Evolutionary conservation across 1,140 invertebrate genomes (phyloP).

Genomic region (Heliconius eleuchia): DNA sequence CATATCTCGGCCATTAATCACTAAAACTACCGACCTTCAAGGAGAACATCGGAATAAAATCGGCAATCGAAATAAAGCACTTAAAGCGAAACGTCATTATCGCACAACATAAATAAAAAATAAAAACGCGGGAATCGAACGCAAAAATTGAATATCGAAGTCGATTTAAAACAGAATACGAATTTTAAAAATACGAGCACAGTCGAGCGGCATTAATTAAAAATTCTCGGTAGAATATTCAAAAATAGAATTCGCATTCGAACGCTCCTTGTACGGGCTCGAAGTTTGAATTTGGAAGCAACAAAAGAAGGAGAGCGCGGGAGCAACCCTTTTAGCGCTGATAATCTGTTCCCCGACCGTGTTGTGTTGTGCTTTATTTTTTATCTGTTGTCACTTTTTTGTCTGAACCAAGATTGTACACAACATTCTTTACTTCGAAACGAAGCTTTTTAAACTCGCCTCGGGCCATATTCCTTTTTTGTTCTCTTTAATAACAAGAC

Average conservation of each 20-base stretch:
- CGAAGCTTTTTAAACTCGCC: slow-evolving; percentile 78
- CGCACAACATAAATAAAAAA: slow-evolving; percentile 80
- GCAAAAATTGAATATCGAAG: slow-evolving; percentile 80
- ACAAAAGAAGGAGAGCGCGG: slow-evolving; percentile 78
- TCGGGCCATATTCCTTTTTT: slow-evolving; percentile 73
- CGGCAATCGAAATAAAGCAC: slow-evolving; percentile 80
- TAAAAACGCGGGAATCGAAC: slow-evolving; percentile 73
- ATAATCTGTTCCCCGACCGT: slow-evolving; percentile 79
- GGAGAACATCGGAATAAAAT: slow-evolving; percentile 80
- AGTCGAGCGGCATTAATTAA: slow-evolving; percentile 79
- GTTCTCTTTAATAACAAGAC: slow-evolving; percentile 72
- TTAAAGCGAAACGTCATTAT: slow-evolving; percentile 81
- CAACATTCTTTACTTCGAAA: slow-evolving; percentile 81
- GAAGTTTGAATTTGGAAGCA: slow-evolving; percentile 79
- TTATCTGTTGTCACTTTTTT: slow-evolving; percentile 80
- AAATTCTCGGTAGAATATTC: slow-evolving; percentile 82
- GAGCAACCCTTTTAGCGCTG: slow-evolving; percentile 81
- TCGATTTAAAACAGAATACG: slow-evolving; percentile 79
- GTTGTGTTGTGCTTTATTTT: slow-evolving; percentile 73
- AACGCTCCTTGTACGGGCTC: slow-evolving; percentile 78
- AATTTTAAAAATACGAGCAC: slow-evolving; percentile 79
- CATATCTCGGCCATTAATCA: slow-evolving; percentile 80
- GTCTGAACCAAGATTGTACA: slow-evolving; percentile 79
- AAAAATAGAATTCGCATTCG: slow-evolving; percentile 81
- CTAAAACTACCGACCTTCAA: slow-evolving; percentile 80